Conservation (phyloP, 2,888 invertebrate genomes). For the Neuroscelio doddi region DNA sequence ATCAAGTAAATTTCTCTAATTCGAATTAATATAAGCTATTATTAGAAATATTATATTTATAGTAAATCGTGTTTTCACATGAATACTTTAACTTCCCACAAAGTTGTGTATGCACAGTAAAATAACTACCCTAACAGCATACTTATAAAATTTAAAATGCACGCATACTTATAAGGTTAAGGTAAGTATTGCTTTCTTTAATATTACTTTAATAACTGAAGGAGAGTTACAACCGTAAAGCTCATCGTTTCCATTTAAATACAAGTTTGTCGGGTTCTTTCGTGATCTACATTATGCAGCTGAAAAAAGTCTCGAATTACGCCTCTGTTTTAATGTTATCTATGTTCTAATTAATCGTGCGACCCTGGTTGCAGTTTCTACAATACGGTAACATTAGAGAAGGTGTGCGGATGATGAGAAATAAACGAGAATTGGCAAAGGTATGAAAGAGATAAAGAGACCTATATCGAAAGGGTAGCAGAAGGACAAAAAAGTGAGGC, state of each 20-base stretch:
- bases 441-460: slow-evolving; percentile 14
- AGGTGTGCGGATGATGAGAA: slow-evolving; percentile 21
- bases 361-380: slow-evolving; percentile 34
- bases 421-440: slow-evolving; percentile 11
- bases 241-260: background rate
- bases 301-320: slow-evolving; percentile 28
- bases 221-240: background rate
- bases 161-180: no score
- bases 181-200: no score
- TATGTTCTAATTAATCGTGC: slow-evolving; percentile 36
- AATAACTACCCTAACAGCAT: background rate
- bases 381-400: slow-evolving; percentile 31
- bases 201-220: no score
- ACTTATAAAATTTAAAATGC: background rate
- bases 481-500: slow-evolving; percentile 7
- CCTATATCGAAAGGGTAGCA: slow-evolving; percentile 6
- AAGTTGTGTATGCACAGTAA: no score
- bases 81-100: no score
- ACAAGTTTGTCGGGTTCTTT: background rate
- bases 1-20: no score
- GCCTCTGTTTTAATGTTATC: slow-evolving; percentile 26
- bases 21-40: no score
- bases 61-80: no score
- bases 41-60: no score
- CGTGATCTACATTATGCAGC: slow-evolving; percentile 1